Conservation (phyloP, 2,888 invertebrate genomes). For the Cephus pulcher region DNA sequence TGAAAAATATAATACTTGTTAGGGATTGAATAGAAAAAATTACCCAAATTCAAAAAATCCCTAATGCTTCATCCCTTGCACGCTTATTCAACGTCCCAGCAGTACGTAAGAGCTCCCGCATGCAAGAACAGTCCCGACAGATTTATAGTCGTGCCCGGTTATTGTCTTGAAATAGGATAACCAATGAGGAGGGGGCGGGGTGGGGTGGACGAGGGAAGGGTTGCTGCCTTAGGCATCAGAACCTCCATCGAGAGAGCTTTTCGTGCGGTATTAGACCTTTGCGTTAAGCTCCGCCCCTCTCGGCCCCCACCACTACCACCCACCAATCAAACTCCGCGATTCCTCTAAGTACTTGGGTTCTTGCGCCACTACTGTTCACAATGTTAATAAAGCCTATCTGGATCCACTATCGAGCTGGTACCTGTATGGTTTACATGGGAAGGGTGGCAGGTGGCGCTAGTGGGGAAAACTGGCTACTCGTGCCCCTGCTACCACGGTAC, state of each 20-base stretch:
- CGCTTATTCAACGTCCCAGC: too few relatives aligned
- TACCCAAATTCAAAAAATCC: too few relatives aligned
- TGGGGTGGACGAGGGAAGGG: not conserved
- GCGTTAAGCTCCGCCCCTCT: not conserved
- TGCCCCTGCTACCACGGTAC: conserved; percentile 38
- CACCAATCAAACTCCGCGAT: not conserved
- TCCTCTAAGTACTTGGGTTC: too few relatives aligned
- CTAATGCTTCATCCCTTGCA: too few relatives aligned
- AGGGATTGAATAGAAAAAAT: too few relatives aligned
- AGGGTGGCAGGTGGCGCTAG: conserved; percentile 9
- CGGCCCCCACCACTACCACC: not conserved
- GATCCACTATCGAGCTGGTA: not conserved
- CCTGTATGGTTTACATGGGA: conserved; percentile 15
- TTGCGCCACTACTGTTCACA: conserved; percentile 7
- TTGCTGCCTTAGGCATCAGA: too few relatives aligned
- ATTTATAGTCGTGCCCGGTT: conserved; percentile 48
- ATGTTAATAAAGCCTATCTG: not conserved
- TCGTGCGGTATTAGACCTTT: not conserved
- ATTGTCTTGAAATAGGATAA: conserved; percentile 47
- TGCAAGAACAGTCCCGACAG: conserved; percentile 35
- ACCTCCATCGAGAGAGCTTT: conserved; percentile 9
- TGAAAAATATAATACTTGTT: too few relatives aligned
- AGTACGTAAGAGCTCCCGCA: not conserved
- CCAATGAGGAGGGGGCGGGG: not conserved
- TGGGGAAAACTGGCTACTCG: conserved; percentile 13